Conservation (phyloP, 2,113 vertebrate species). For the Cavia porcellus region DNA sequence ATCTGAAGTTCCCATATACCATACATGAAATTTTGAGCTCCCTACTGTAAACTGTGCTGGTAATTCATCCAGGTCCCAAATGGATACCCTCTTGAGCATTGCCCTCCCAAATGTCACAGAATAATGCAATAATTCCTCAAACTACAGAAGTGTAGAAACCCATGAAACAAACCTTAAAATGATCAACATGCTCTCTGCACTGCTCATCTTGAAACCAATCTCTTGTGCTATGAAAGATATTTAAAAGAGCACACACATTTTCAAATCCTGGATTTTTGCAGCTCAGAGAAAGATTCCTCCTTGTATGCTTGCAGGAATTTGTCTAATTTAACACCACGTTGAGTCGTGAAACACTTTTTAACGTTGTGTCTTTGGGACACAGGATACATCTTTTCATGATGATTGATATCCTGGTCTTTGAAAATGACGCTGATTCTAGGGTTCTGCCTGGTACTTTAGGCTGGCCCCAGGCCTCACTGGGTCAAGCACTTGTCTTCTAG, state of each 20-base stretch:
- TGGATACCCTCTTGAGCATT: background rate
- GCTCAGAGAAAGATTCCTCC: background rate
- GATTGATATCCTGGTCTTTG: background rate
- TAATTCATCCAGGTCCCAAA: background rate
- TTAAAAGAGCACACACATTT: background rate
- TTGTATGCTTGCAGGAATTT: conserved; percentile 40
- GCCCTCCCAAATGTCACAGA: background rate
- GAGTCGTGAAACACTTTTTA: background rate
- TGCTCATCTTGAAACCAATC: background rate
- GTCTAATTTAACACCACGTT: background rate
- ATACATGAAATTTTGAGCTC: background rate
- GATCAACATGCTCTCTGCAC: background rate
- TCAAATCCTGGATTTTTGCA: background rate
- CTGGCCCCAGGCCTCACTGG: background rate
- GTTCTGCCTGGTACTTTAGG: background rate
- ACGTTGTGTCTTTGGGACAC: background rate
- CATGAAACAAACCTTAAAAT: conserved; percentile 32
- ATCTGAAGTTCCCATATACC: background rate
- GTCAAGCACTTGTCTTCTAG: background rate
- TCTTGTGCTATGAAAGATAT: background rate
- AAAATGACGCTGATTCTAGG: background rate
- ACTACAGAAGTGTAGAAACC: background rate
- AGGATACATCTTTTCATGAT: background rate
- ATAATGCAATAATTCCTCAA: conserved; percentile 46
- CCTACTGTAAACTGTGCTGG: conserved; percentile 9